Base-by-base conservation (phyloP, 2,888 invertebrate genomes). In the Steinernema carpocapsae region DNA sequence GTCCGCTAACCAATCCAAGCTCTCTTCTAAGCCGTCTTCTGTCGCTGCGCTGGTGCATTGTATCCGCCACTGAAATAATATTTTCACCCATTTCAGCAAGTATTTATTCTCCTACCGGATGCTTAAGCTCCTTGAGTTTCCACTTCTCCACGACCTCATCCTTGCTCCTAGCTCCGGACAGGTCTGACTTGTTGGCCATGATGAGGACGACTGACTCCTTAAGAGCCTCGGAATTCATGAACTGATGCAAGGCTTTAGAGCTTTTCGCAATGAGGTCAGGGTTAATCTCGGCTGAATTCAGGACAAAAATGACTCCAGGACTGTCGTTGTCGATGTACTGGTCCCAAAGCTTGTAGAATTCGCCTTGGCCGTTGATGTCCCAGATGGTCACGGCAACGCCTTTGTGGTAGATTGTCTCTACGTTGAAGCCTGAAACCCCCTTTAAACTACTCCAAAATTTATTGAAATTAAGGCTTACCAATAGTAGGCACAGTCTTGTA, bases 161-260 rank as follows among this genome's bases (percentile, higher is more conserved):
- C 37, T 64, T 64, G 26, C 12, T 26, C 64, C 24, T 64, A 2
- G 64, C 29, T 64, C 64, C 64, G 17, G 64, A 29, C 4, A 64
- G 29, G 17, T 64, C 64, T 32, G 64, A 29, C 64, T 64, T 64
- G 64, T 64, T 64, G 17, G 64, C 64, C 12, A 64, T 64, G n/a
- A 64, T 37, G 10, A 64, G 64, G 1, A 64, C 64, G 3, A 64
- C 64, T 1, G 64, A 32, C 7, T 64, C 64, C 19, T 64, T 29
- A 17, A 64, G 26, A 32, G 17, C 29, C 17, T 64, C 64, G 10
- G 7, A 12, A 1, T 17, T 64, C 64, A 64, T 64, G 3, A 64
- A 32, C 10, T 64, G 17, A 17, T 64, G 64, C 12, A 64, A 29
- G 12, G 56, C 56, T 12, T 19, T 56, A 22, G 24, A 56, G 56